These are phyloP conservation scores for Campoletis sonorensis DNA, from an alignment of 1,140 invertebrate species.

Conservation along the genomic window DNA sequence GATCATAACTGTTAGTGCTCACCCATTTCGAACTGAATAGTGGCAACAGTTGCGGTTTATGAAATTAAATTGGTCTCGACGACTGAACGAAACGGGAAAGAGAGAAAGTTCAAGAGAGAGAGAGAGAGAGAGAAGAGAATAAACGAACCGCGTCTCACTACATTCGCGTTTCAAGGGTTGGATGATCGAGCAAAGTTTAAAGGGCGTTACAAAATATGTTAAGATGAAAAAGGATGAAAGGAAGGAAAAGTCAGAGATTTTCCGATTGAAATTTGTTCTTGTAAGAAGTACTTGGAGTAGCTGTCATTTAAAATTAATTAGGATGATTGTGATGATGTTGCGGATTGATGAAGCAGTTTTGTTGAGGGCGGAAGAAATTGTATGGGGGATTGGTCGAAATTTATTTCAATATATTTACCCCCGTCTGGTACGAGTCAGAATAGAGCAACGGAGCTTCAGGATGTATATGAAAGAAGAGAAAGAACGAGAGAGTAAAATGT, in stretches of 20 bases:
- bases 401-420: conserved; percentile 21
- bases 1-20: conserved; percentile 71
- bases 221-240: not conserved
- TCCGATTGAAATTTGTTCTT: not conserved
- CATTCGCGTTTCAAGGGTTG: conserved; percentile 35
- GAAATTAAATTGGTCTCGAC: conserved; percentile 73
- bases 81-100: conserved; percentile 53
- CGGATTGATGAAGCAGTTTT: not conserved
- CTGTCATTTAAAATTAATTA: conserved; percentile 43
- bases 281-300: conserved; percentile 6
- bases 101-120: conserved; percentile 1
- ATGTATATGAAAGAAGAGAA: not conserved
- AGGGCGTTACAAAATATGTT: conserved; percentile 52
- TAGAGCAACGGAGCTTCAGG: not conserved
- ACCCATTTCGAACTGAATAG: conserved; percentile 71
- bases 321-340: not conserved
- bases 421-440: not conserved
- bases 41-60: conserved; percentile 77
- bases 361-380: not conserved
- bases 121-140: not conserved
- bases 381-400: not conserved
- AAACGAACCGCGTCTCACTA: conserved; percentile 1
- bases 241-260: conserved; percentile 19
- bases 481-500: not conserved
- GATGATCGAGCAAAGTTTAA: conserved; percentile 49